These are phyloP conservation scores for Bungarus multicinctus DNA, from an alignment of 2,113 vertebrate species.

Conservation along the genomic window DNA sequence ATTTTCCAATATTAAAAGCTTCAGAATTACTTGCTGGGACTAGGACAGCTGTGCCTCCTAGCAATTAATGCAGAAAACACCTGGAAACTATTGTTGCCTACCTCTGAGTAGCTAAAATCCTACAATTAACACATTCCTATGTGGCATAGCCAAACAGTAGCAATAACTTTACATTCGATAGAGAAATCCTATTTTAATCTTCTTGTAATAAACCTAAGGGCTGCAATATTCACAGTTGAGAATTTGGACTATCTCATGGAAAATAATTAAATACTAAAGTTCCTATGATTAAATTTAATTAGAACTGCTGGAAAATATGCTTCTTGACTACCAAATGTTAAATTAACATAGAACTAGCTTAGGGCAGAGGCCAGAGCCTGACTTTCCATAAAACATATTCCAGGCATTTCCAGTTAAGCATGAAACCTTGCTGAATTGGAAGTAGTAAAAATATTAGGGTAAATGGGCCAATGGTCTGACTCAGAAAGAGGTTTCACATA, in stretches of 20 bases:
- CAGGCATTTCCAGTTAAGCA: not conserved
- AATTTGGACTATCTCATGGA: not conserved
- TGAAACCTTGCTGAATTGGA: not conserved
- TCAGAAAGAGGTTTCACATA: not conserved
- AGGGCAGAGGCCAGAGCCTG: not conserved
- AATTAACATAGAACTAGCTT: not conserved
- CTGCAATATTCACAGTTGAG: not conserved
- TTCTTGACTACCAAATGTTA: not conserved
- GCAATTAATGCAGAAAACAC: not conserved
- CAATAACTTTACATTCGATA: not conserved
- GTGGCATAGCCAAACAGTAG: not conserved
- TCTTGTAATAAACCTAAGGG: not conserved
- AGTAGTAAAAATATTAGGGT: not conserved
- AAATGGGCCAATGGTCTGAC: not conserved
- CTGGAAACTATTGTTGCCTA: not conserved
- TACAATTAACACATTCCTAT: not conserved
- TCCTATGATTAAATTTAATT: not conserved
- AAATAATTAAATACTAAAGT: not conserved
- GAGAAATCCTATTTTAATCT: not conserved
- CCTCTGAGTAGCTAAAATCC: not conserved
- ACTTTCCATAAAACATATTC: not conserved
- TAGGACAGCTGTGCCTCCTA: not conserved
- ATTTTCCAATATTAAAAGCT: not conserved
- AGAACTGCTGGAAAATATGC: not conserved
- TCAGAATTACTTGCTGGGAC: not conserved